Conservation (phyloP, 35 echinoderm and acorn worm species). For the Antedon bifida region DNA sequence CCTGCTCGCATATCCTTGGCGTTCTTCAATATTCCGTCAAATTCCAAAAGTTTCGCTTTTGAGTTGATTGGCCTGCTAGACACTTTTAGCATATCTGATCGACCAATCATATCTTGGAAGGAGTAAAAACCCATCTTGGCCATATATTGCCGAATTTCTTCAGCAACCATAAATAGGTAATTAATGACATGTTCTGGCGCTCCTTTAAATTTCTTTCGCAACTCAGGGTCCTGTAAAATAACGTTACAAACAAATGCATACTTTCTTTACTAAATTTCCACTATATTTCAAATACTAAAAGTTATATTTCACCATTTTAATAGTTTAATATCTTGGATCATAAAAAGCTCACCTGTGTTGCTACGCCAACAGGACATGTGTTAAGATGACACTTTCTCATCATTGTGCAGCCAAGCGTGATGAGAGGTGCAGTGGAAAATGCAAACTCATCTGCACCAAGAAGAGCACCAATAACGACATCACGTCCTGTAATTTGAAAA, state of each 20-base stretch:
- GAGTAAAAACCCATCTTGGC: constrained; percentile 83
- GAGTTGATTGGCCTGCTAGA: constrained; percentile 20
- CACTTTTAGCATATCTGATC: constrained; percentile 49
- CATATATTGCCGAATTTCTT: constrained; percentile 77
- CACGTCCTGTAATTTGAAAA: constrained; percentile 52
- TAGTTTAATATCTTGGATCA: too few species aligned
- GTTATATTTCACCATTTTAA: too few species aligned
- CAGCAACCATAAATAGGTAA: constrained; percentile 97
- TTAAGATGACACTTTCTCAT: constrained; percentile 98
- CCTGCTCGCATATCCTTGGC: constrained; percentile 55
- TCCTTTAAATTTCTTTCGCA: constrained; percentile 96
- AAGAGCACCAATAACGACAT: constrained; percentile 78
- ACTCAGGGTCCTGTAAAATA: constrained; percentile 67
- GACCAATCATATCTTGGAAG: constrained; percentile 98
- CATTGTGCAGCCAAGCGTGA: constrained; percentile 87
- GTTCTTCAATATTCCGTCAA: constrained; percentile 47
- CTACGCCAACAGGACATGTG: constrained; percentile 92
- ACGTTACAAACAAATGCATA: background rate
- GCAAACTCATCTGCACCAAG: constrained; percentile 99
- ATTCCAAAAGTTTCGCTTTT: constrained; percentile 72
- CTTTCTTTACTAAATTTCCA: background rate
- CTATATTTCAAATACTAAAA: background rate
- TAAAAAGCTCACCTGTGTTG: constrained; percentile 67
- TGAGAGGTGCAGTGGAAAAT: constrained; percentile 88
- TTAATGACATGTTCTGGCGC: constrained; percentile 90